Evolutionary conservation across 2,888 invertebrate genomes (phyloP).

Genomic region (Prostheceraeus crozeri): DNA sequence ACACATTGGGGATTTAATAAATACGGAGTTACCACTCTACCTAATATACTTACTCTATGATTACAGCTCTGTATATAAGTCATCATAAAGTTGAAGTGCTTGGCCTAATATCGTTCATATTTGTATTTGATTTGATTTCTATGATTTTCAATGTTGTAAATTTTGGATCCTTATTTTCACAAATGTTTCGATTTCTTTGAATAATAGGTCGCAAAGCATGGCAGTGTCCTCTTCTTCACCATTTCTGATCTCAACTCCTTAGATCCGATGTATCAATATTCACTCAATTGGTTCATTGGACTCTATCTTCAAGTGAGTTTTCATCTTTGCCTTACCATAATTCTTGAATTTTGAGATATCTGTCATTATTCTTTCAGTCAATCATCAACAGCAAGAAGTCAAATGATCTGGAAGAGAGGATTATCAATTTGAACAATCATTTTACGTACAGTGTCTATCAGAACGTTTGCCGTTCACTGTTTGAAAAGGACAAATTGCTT

Average conservation of each 20-base stretch:
- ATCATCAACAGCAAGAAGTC: conserved; percentile 70
- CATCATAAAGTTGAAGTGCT: too few relatives aligned
- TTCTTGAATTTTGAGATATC: too few relatives aligned
- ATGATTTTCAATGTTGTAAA: too few relatives aligned
- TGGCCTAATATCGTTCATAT: too few relatives aligned
- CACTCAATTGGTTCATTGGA: conserved; percentile 81
- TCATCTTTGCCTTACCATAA: neutral
- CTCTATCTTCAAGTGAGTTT: conserved; percentile 64
- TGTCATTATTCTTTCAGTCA: conserved; percentile 61
- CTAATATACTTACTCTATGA: too few relatives aligned
- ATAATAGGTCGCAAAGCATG: conserved; percentile 55
- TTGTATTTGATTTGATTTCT: too few relatives aligned
- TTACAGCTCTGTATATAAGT: too few relatives aligned
- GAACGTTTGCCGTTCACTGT: conserved; percentile 62
- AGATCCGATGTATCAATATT: conserved; percentile 91
- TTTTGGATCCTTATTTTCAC: too few relatives aligned
- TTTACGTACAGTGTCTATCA: conserved; percentile 58
- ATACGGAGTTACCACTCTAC: too few relatives aligned
- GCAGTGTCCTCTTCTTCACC: conserved; percentile 74
- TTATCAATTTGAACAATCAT: conserved; percentile 54
- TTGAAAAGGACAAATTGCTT: conserved; percentile 57
- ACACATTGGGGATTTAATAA: too few relatives aligned
- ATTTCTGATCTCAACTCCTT: conserved; percentile 78
- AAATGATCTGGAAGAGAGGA: conserved; percentile 59
- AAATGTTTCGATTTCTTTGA: too few relatives aligned